Evolutionary conservation across 2,113 vertebrate species (phyloP).

Genomic region (Pelodiscus sinensis): DNA sequence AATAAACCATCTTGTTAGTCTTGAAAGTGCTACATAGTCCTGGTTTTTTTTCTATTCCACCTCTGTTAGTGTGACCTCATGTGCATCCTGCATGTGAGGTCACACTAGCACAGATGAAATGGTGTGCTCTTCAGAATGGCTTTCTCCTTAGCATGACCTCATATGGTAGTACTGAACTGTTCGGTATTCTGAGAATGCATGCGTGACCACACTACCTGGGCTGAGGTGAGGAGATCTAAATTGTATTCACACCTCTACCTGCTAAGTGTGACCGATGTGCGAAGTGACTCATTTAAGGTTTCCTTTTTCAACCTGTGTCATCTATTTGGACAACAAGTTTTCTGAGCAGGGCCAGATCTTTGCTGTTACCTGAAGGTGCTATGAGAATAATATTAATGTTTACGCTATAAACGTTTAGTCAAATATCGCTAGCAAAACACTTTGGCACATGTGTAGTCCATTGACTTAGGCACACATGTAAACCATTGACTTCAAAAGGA

Average conservation of each 20-base stretch:
- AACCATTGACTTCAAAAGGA: background rate
- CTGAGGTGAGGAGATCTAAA: background rate
- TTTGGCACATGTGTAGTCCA: background rate
- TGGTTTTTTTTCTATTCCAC: too few relatives aligned
- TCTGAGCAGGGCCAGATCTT: background rate
- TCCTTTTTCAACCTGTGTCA: background rate
- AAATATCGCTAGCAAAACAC: background rate
- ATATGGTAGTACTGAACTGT: background rate
- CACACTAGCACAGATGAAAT: background rate
- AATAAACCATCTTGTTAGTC: too few relatives aligned
- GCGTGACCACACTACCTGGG: background rate
- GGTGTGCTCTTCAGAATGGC: background rate
- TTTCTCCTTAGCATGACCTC: background rate
- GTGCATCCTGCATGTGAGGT: background rate
- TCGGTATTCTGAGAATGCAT: background rate
- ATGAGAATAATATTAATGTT: background rate
- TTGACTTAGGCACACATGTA: background rate
- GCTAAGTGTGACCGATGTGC: background rate
- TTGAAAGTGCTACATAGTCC: too few relatives aligned
- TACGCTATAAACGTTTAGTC: background rate
- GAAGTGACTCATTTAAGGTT: background rate
- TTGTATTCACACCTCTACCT: background rate
- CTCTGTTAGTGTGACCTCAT: background rate
- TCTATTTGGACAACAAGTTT: background rate
- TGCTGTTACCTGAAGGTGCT: background rate